These are phyloP conservation scores for Ramphastos sulfuratus DNA, from an alignment of 2,113 vertebrate genomes.

Conservation along the genomic window DNA sequence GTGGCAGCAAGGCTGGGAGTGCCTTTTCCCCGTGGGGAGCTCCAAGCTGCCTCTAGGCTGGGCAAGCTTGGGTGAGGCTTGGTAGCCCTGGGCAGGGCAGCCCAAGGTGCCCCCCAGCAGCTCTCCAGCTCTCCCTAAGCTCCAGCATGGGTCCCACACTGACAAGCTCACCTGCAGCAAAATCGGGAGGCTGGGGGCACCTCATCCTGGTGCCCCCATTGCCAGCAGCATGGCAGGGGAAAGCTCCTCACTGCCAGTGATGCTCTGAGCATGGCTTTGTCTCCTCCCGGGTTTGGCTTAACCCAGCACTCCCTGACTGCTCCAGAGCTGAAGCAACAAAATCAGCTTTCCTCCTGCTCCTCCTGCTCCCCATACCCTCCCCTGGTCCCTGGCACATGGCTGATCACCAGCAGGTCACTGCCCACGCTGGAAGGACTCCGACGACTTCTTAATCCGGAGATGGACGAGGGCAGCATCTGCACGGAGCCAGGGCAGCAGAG, in stretches of 20 bases:
- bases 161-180: background rate
- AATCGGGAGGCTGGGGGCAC: background rate
- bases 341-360: background rate
- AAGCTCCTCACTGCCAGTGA: background rate
- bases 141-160: fast-evolving
- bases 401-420: background rate
- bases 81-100: background rate
- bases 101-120: background rate
- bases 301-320: background rate
- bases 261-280: background rate
- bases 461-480: fast-evolving
- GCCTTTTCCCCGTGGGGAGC: background rate
- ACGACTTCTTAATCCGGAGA: constrained; percentile 13
- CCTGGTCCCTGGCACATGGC: background rate
- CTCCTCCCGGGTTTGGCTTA: background rate
- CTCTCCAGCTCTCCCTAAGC: background rate
- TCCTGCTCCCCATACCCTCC: background rate
- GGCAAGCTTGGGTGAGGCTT: background rate
- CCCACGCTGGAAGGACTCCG: background rate
- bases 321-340: background rate
- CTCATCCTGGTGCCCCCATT: background rate
- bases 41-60: background rate
- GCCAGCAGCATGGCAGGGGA: background rate
- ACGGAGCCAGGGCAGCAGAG: fast-evolving
- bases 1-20: background rate